A percentile compares a stretch with the other conserved stretches of the same genome.
Evolutionary conservation across 2,888 invertebrate genomes (phyloP).

Genomic region (Buathra laborator): DNA sequence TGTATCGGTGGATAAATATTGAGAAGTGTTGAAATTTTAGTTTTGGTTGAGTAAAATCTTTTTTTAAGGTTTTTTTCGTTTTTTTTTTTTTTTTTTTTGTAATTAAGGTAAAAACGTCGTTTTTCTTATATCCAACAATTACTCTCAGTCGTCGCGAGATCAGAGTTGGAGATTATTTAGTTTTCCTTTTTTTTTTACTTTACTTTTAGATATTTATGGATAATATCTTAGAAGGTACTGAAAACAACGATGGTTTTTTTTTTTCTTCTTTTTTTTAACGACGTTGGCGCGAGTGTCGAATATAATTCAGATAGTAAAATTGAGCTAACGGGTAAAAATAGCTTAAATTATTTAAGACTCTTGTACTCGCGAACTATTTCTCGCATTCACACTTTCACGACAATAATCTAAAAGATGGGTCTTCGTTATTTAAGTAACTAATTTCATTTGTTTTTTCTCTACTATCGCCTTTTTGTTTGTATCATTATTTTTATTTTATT

Average conservation of each 20-base stretch:
- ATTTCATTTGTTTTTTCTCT: constrained; percentile 40
- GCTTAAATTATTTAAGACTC: constrained; percentile 39
- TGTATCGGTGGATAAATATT: constrained; percentile 37
- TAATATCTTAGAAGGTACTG: constrained; percentile 51
- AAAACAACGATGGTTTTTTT: constrained; percentile 58
- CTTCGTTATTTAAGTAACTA: constrained; percentile 74
- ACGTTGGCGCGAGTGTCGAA: constrained; percentile 49
- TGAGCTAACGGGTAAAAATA: constrained; percentile 59
- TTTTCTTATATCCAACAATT: constrained; percentile 21
- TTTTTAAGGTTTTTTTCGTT: neutral
- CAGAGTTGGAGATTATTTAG: neutral
- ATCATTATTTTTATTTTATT: neutral
- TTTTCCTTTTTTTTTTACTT: neutral
- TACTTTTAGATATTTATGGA: constrained; percentile 19
- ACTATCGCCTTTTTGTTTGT: constrained; percentile 25
- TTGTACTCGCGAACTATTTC: constrained; percentile 24
- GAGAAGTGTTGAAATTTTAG: constrained; percentile 6
- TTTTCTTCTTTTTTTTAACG: constrained; percentile 5
- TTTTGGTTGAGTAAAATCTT: neutral
- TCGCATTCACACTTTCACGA: constrained; percentile 45
- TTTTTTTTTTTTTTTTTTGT: too few relatives aligned
- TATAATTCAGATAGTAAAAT: constrained; percentile 48
- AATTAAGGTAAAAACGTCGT: constrained; percentile 16
- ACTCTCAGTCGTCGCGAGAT: constrained; percentile 31
- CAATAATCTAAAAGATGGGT: constrained; percentile 65